Conservation (phyloP, 2,113 vertebrate species). For the Eurypyga helias region DNA sequence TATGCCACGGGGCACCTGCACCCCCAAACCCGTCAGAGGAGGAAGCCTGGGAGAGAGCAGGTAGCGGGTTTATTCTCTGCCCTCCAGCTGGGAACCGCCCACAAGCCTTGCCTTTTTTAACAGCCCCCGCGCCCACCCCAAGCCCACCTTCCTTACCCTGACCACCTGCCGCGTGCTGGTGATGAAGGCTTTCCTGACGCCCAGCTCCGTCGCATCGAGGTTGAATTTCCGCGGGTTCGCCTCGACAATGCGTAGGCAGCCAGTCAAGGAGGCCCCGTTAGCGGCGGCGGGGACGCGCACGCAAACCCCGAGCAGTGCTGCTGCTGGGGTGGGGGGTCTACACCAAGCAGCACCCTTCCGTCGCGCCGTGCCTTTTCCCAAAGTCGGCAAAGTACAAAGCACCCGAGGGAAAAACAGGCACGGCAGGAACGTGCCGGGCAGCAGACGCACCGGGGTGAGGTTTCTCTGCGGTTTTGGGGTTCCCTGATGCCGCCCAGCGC, state of each 20-base stretch:
- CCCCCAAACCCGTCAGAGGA: not conserved
- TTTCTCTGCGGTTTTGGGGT: not conserved
- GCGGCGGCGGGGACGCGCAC: rapidly evolving
- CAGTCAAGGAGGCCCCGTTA: conserved; percentile 70
- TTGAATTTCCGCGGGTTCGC: conserved; percentile 98
- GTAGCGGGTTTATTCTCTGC: not conserved
- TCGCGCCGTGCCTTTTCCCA: not conserved
- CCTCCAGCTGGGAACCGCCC: not conserved
- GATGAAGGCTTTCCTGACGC: conserved; percentile 94
- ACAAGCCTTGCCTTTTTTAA: not conserved
- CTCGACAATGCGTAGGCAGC: conserved; percentile 89
- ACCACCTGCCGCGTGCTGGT: conserved; percentile 89
- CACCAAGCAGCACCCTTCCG: not conserved
- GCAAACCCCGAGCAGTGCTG: rapidly evolving
- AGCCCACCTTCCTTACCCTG: conserved; percentile 79
- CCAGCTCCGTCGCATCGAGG: conserved; percentile 88
- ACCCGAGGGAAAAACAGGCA: not conserved
- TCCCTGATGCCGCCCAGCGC: rapidly evolving
- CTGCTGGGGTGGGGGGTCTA: no score
- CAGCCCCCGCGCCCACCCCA: not conserved
- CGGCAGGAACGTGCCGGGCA: rapidly evolving
- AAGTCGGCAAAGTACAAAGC: not conserved
- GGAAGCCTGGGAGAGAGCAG: not conserved
- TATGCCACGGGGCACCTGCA: not conserved
- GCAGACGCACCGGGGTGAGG: rapidly evolving